Evolutionary conservation across 2,797 vertebrate genomes (phyloP).

Genomic region (Molossus alvarezi): DNA sequence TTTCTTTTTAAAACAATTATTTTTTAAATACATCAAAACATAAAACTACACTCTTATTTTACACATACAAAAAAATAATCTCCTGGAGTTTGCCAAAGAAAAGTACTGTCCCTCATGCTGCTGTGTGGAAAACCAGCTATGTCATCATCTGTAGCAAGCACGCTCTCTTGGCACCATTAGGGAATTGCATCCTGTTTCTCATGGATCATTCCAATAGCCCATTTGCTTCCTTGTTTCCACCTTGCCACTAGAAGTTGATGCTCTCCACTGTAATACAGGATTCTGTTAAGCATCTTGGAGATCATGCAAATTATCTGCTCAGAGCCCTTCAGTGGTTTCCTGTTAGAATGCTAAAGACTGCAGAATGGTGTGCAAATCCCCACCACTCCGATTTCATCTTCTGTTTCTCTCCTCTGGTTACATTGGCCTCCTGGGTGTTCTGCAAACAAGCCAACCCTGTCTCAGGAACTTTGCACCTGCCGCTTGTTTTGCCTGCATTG

Average conservation of each 20-base stretch:
- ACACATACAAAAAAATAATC: background rate
- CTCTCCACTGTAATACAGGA: background rate
- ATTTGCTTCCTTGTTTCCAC: background rate
- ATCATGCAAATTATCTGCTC: background rate
- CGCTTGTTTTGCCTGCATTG: background rate
- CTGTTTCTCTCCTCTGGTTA: background rate
- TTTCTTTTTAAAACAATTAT: conserved; percentile 8
- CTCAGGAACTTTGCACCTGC: background rate
- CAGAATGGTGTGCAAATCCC: background rate
- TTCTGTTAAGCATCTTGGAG: background rate
- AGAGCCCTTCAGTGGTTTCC: background rate
- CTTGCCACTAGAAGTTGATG: background rate
- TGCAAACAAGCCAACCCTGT: background rate
- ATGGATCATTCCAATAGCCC: background rate
- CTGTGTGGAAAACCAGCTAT: background rate
- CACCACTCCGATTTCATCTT: background rate
- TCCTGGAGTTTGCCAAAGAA: background rate
- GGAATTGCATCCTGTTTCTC: background rate
- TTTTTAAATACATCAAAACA: background rate
- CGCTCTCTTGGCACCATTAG: background rate
- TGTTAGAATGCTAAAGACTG: background rate
- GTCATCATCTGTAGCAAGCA: background rate
- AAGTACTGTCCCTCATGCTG: background rate
- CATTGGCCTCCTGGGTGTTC: background rate
- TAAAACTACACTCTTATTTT: background rate